Evolutionary conservation across 1,140 invertebrate genomes (phyloP).

Genomic region (Caenorhabditis remanei): DNA sequence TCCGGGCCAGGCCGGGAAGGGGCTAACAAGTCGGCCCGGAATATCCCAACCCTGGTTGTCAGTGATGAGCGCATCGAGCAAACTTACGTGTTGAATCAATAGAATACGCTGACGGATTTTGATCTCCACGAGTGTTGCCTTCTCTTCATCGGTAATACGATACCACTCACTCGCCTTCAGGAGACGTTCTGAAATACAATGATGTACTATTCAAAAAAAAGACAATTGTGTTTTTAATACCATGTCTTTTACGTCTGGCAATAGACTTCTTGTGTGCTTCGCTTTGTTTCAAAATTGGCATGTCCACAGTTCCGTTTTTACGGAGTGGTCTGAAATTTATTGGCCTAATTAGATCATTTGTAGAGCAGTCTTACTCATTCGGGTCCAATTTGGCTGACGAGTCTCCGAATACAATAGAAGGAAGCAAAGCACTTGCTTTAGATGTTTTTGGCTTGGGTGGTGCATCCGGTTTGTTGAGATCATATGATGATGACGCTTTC

Average conservation of each 20-base stretch:
- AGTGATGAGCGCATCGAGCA: too few species aligned
- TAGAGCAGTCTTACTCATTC: background rate
- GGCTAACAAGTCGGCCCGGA: too few species aligned
- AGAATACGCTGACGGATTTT: constrained; percentile 17
- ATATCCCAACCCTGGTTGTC: too few species aligned
- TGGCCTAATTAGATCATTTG: background rate
- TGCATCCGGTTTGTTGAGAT: background rate
- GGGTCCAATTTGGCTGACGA: background rate
- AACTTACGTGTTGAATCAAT: background rate
- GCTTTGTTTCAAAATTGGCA: constrained; percentile 14
- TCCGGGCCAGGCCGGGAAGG: too few species aligned
- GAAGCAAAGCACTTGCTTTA: background rate
- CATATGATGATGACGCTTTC: background rate
- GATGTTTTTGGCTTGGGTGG: background rate
- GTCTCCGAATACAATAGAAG: background rate
- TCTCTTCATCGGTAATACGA: constrained; percentile 20
- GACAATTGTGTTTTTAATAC: background rate
- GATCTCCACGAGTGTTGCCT: constrained; percentile 8
- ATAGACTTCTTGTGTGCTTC: constrained; percentile 21
- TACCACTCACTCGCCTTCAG: constrained; percentile 35
- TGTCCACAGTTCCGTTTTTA: constrained; percentile 9
- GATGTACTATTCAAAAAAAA: too few species aligned
- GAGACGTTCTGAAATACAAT: background rate
- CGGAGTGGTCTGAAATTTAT: background rate
- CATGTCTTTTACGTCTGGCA: constrained; percentile 12